Base-by-base conservation (phyloP, 2,113 vertebrate species). In the Cyphomyrus plagiostoma region DNA sequence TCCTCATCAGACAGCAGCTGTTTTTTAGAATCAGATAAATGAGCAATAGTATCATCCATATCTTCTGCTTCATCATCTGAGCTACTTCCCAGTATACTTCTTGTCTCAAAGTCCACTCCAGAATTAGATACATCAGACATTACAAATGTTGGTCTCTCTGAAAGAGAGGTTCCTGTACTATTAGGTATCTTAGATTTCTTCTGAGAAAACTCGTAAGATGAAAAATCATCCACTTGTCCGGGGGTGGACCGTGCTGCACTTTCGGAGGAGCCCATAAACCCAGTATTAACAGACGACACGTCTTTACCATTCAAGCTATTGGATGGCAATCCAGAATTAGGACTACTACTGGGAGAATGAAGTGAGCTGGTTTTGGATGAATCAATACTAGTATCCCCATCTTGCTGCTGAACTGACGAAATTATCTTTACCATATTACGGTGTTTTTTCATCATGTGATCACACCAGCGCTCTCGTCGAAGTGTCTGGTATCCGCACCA, bases 401-500 rank as follows among this genome's bases (percentile, higher is more conserved):
- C 95, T 58, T 96, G 95, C 52, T 94, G 94, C 70, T 96, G 93
- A 89, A 96, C 62, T 15, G 90, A 96, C 1, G 96, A 97, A 1
- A 97, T 93, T 91, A 96, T 95, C 91, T 96, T 95, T 35, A 97
- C 96, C 96, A 97, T 96, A 82, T 96, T 96, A 8, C 97, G 96
- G 91, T 99, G 98, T 87, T 99, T 98, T 93, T 98, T 98, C 95
- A 98, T 98, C 96, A 99, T 97, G 91, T 99, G 98, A 93, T 97
- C 95, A 90, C 97, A 98, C 97, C 98, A 98, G 91, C 96, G 96
- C 88, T 98, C 97, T 91, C 97, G 96, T 92, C 97, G 95, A 91
- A 97, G 96, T 15, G 98, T 98, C 95, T 99, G 97, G 93, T 98
- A 99, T 89, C 97, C 97, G 91, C 98, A 99, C 98, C 98, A 99